These are phyloP conservation scores for Hestina assimilis DNA, from an alignment of 1,140 invertebrate genomes.

Conservation along the genomic window DNA sequence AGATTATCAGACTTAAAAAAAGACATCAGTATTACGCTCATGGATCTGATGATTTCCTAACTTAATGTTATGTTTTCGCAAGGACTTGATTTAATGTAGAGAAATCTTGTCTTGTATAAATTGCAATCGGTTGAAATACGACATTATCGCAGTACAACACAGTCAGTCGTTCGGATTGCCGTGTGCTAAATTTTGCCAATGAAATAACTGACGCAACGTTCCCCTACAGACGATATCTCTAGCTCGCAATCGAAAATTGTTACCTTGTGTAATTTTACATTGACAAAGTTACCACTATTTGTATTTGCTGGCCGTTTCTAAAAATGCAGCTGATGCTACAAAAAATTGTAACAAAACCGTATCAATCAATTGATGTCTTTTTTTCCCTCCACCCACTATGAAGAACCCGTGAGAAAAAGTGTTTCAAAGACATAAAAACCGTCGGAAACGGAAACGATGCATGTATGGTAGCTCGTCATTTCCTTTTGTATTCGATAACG, in stretches of 20 bases:
- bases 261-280: conserved; percentile 38
- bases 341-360: conserved; percentile 22
- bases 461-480: conserved; percentile 61
- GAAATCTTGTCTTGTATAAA: conserved; percentile 42
- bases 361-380: conserved; percentile 59
- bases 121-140: conserved; percentile 43
- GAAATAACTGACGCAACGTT: conserved; percentile 60
- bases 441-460: conserved; percentile 63
- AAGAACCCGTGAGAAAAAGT: conserved; percentile 61
- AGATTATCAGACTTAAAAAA: no score
- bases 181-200: conserved; percentile 58
- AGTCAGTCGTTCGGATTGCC: conserved; percentile 44
- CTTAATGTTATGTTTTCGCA: conserved; percentile 46
- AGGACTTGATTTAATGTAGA: conserved; percentile 50
- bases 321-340: conserved; percentile 13
- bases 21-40: conserved; percentile 8
- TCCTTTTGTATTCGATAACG: conserved; percentile 62
- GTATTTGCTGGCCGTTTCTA: not conserved
- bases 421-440: conserved; percentile 52
- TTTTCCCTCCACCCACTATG: conserved; percentile 43
- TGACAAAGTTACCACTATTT: conserved; percentile 20
- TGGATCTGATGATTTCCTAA: conserved; percentile 40
- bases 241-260: conserved; percentile 35
- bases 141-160: conserved; percentile 39
- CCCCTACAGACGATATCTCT: conserved; percentile 57